These are phyloP conservation scores for Noturus placidus DNA, from an alignment of 2,113 vertebrate species.

Conservation along the genomic window DNA sequence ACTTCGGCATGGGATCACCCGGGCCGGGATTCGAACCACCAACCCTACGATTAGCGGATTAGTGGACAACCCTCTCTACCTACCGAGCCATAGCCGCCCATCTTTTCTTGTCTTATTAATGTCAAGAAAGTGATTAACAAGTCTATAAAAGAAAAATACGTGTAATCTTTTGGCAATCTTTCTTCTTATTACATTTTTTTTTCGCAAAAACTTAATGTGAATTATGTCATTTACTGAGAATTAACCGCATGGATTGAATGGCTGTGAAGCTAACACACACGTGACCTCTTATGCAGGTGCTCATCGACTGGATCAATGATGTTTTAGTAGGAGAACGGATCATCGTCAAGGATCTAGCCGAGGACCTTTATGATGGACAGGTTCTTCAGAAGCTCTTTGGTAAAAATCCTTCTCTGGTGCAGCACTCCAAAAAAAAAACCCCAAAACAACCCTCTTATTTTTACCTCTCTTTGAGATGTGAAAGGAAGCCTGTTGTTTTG, in stretches of 20 bases:
- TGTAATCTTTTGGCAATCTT: not conserved
- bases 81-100: too few relatives aligned
- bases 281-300: conserved; percentile 68
- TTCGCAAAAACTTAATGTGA: not conserved
- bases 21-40: too few relatives aligned
- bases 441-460: not conserved
- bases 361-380: conserved; percentile 88
- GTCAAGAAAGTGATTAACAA: not conserved
- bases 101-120: not conserved
- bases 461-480: not conserved
- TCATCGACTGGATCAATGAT: conserved; percentile 92
- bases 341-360: conserved; percentile 87
- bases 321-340: conserved; percentile 87
- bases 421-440: not conserved
- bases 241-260: not conserved
- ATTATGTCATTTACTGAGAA: not conserved
- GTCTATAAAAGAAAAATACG: not conserved
- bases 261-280: not conserved
- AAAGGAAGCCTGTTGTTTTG: not conserved
- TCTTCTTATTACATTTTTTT: not conserved
- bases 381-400: conserved; percentile 89
- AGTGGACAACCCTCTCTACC: too few relatives aligned
- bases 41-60: too few relatives aligned
- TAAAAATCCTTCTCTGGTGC: conserved; percentile 59
- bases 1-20: too few relatives aligned